Evolutionary conservation across 2,888 invertebrate species (phyloP).

Genomic region (Parnassius mnemosyne): DNA sequence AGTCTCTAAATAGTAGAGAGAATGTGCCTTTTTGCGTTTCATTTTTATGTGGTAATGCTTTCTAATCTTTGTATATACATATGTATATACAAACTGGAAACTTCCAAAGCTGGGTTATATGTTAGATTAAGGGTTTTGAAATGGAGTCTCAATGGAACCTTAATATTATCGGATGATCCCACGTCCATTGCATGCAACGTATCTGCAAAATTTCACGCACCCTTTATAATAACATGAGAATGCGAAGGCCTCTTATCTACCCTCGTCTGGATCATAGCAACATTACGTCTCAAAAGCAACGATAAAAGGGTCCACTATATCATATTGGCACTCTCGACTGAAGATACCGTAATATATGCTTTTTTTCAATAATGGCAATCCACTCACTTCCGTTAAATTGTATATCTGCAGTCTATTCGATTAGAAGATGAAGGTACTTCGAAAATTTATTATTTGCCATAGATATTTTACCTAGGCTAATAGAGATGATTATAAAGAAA

Average conservation of each 20-base stretch:
- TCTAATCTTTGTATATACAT: too few relatives aligned
- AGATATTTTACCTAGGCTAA: too few relatives aligned
- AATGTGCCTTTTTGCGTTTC: too few relatives aligned
- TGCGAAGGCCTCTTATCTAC: constrained; percentile 64
- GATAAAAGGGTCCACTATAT: constrained; percentile 73
- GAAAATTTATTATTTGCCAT: background rate
- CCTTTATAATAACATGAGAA: constrained; percentile 69
- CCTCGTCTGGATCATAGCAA: constrained; percentile 57
- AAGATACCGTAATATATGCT: constrained; percentile 62
- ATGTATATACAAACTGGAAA: background rate
- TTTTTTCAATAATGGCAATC: constrained; percentile 55
- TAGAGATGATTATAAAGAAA: too few relatives aligned
- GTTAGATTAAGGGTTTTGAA: constrained; percentile 13
- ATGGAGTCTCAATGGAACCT: constrained; percentile 30
- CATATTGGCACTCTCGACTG: constrained; percentile 73
- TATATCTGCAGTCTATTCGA: constrained; percentile 20
- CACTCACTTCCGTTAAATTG: constrained; percentile 33
- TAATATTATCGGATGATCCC: constrained; percentile 61
- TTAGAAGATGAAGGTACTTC: constrained; percentile 12
- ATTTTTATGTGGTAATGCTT: too few relatives aligned
- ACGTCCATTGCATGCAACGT: constrained; percentile 55
- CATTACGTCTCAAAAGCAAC: constrained; percentile 40
- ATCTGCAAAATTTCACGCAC: constrained; percentile 76
- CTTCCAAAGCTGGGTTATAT: constrained; percentile 13
- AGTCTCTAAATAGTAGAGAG: too few relatives aligned